Evolutionary conservation across 1,140 invertebrate genomes (phyloP).

Genomic region (Octopus bimaculoides): DNA sequence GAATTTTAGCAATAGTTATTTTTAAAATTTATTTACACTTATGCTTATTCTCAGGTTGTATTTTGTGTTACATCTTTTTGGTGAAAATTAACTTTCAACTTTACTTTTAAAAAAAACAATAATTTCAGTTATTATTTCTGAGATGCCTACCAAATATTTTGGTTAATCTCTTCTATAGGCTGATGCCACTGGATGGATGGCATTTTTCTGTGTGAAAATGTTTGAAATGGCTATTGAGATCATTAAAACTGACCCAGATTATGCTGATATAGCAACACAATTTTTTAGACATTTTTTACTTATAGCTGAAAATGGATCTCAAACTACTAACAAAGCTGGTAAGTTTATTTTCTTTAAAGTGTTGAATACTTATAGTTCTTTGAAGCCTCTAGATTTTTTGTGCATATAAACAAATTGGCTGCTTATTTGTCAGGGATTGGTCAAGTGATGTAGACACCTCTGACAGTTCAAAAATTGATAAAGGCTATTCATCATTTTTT

Average conservation of each 20-base stretch:
- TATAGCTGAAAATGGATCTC: conserved; percentile 48
- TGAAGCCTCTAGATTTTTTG: no score
- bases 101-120: no score
- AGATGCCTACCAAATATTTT: no score
- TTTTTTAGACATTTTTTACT: conserved; percentile 51
- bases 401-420: no score
- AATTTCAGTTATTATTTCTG: no score
- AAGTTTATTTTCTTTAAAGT: background rate
- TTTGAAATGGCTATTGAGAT: conserved; percentile 50
- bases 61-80: no score
- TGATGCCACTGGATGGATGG: conserved; percentile 57
- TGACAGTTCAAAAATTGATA: background rate
- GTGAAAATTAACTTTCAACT: no score
- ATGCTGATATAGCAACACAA: conserved; percentile 48
- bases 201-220: conserved; percentile 49
- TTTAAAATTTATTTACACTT: no score
- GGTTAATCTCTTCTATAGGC: conserved; percentile 33
- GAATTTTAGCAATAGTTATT: no score
- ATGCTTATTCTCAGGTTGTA: no score
- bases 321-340: conserved; percentile 31
- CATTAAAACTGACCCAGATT: conserved; percentile 32
- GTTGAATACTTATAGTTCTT: background rate
- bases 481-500: background rate
- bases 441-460: background rate
- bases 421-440: background rate